phyloP scores from a whole-genome alignment of 2,113 vertebrate genomes.

The Festucalex cinctus region DNA sequence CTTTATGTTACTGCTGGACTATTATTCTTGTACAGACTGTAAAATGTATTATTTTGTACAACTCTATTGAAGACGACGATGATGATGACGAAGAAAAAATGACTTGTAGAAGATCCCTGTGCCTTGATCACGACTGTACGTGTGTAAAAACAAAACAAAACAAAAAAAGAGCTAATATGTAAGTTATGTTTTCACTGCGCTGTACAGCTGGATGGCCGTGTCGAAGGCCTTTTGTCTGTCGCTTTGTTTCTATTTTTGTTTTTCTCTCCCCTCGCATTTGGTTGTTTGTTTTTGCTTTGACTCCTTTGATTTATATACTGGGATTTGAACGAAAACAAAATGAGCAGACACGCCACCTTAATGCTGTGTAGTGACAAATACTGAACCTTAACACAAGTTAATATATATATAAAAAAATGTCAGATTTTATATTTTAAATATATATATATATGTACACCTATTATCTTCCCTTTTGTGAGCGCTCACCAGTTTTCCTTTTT shows the following conservation, averaged over 20 bases:
- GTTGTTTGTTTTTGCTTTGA: slow-evolving; percentile 67
- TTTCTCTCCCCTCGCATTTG: slow-evolving; percentile 20
- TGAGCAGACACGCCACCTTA: slow-evolving; percentile 54
- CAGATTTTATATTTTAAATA: slow-evolving; percentile 57
- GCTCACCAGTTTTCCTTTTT: slow-evolving; percentile 48
- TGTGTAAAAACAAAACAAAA: slow-evolving; percentile 72
- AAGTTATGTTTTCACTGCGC: slow-evolving; percentile 90
- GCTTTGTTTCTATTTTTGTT: slow-evolving; percentile 63
- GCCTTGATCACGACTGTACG: slow-evolving; percentile 97
- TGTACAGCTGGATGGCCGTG: slow-evolving; percentile 81
- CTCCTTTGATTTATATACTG: slow-evolving; percentile 71
- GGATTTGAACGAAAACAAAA: slow-evolving; percentile 41
- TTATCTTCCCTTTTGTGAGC: slow-evolving; percentile 56
- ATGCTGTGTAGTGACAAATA: slow-evolving; percentile 68
- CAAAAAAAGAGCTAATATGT: slow-evolving; percentile 87
- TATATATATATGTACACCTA: slow-evolving; percentile 61
- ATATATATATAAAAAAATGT: slow-evolving; percentile 67
- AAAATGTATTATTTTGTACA: slow-evolving; percentile 99
- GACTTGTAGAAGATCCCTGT: slow-evolving; percentile 98
- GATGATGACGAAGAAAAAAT: slow-evolving; percentile 68
- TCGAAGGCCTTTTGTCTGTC: slow-evolving; percentile 79
- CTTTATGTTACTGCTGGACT: slow-evolving; percentile 93
- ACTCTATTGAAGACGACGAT: slow-evolving; percentile 84
- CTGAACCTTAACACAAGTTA: slow-evolving; percentile 61
- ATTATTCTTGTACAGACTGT: slow-evolving; percentile 98